Evolutionary conservation across 2,888 invertebrate genomes (phyloP).

Genomic region (Dione juno): DNA sequence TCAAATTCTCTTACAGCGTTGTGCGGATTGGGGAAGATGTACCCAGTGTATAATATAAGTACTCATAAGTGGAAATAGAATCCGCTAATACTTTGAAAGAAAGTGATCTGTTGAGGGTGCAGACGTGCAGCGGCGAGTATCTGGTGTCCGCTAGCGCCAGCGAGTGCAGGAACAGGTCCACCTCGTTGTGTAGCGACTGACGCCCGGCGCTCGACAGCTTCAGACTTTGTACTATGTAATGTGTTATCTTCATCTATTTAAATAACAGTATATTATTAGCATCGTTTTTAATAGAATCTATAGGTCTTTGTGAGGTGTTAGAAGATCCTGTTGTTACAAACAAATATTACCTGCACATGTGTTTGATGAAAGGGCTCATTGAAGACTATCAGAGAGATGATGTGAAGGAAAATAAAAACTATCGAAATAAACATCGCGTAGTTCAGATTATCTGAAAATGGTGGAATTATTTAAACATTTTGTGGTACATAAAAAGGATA

Average conservation of each 20-base stretch:
- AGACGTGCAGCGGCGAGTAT: neutral
- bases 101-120: neutral
- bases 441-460: neutral
- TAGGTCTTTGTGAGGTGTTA: neutral
- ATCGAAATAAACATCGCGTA: neutral
- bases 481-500: no score
- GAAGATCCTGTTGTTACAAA: no score
- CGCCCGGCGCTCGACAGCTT: neutral
- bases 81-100: neutral
- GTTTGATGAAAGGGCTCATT: slow-evolving; percentile 1
- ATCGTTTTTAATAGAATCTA: neutral
- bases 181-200: neutral
- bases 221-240: neutral
- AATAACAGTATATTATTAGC: neutral
- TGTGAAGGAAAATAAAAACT: neutral
- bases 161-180: neutral
- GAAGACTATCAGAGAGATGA: neutral
- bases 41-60: no score
- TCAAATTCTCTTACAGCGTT: no score
- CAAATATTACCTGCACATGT: neutral
- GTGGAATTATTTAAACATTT: neutral
- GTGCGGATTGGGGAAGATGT: no score
- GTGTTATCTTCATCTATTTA: neutral
- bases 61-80: no score
- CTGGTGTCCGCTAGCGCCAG: neutral